Conservation (phyloP, 2,888 invertebrate genomes). For the Stratiomys singularior region DNA sequence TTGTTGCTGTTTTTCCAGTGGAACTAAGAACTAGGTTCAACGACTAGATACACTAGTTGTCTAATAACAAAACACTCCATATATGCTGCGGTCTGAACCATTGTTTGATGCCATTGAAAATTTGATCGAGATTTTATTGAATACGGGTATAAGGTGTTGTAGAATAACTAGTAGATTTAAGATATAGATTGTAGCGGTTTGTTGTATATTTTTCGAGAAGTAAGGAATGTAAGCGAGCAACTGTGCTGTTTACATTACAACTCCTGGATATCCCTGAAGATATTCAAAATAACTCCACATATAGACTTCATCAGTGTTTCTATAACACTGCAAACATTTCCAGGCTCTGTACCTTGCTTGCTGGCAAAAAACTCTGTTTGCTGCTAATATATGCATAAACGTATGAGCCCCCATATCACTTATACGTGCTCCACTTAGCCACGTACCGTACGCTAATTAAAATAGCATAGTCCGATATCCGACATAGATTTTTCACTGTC, state of each 20-base stretch:
- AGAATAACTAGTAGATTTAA: neutral
- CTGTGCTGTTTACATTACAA: too few relatives aligned
- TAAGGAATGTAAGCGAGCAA: too few relatives aligned
- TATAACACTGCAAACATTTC: neutral
- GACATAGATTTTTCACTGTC: slow-evolving; percentile 36
- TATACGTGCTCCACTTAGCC: slow-evolving; percentile 35
- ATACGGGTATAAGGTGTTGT: slow-evolving; percentile 10
- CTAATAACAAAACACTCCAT: slow-evolving; percentile 20
- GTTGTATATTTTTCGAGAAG: neutral
- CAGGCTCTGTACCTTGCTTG: neutral
- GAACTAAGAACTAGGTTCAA: neutral
- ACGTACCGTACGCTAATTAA: slow-evolving; percentile 44
- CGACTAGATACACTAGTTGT: neutral
- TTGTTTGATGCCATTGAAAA: slow-evolving; percentile 37
- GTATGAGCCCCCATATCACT: neutral
- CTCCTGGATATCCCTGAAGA: too few relatives aligned
- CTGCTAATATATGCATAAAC: neutral
- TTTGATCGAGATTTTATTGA: slow-evolving; percentile 32
- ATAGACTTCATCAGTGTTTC: too few relatives aligned
- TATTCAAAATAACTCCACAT: too few relatives aligned
- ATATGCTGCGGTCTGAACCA: slow-evolving; percentile 14
- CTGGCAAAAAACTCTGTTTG: too few relatives aligned
- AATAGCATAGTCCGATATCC: slow-evolving; percentile 27
- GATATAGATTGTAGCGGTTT: neutral
- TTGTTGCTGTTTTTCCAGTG: slow-evolving; percentile 32